phyloP scores from a whole-genome alignment of 2,888 invertebrate species.

The Drosophila nigritarsus region DNA sequence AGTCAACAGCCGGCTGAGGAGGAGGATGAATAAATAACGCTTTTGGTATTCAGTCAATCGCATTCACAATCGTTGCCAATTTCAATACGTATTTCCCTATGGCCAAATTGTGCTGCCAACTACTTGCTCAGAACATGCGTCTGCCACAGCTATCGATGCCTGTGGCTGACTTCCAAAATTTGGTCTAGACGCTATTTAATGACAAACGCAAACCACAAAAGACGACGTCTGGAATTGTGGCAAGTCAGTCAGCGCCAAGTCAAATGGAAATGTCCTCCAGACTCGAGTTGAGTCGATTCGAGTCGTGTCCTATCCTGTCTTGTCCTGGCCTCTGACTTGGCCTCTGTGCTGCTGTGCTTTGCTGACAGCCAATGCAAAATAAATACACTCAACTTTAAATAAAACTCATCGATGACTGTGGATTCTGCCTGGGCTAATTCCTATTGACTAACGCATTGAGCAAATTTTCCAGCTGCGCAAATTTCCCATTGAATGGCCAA shows the following conservation, averaged over 20 bases:
- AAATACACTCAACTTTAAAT: slow-evolving; percentile 74
- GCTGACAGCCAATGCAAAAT: slow-evolving; percentile 54
- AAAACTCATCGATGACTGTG: slow-evolving; percentile 56
- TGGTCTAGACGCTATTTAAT: slow-evolving; percentile 74
- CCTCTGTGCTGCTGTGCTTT: slow-evolving; percentile 25
- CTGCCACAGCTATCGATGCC: slow-evolving; percentile 61
- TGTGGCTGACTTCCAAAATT: slow-evolving; percentile 44
- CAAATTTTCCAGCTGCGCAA: slow-evolving; percentile 49
- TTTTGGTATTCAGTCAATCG: slow-evolving; percentile 56
- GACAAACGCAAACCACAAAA: slow-evolving; percentile 77
- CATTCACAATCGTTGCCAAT: slow-evolving; percentile 67
- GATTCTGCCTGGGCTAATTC: slow-evolving; percentile 53
- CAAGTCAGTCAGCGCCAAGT: slow-evolving; percentile 74
- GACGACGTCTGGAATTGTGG: slow-evolving; percentile 59
- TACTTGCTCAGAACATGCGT: slow-evolving; percentile 38
- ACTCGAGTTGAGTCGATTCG: slow-evolving; percentile 3
- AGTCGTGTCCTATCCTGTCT: slow-evolving; percentile 5
- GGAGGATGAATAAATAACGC: slow-evolving; percentile 14
- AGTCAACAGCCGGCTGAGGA: slow-evolving; percentile 28
- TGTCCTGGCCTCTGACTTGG: slow-evolving; percentile 9
- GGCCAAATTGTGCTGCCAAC: slow-evolving; percentile 60
- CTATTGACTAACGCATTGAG: slow-evolving; percentile 49
- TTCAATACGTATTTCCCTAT: slow-evolving; percentile 58
- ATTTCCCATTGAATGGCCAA: slow-evolving; percentile 21
- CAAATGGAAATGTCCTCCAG: slow-evolving; percentile 65